These are phyloP conservation scores for Lacanobia wlatinum DNA, from an alignment of 2,888 invertebrate genomes.

Conservation along the genomic window DNA sequence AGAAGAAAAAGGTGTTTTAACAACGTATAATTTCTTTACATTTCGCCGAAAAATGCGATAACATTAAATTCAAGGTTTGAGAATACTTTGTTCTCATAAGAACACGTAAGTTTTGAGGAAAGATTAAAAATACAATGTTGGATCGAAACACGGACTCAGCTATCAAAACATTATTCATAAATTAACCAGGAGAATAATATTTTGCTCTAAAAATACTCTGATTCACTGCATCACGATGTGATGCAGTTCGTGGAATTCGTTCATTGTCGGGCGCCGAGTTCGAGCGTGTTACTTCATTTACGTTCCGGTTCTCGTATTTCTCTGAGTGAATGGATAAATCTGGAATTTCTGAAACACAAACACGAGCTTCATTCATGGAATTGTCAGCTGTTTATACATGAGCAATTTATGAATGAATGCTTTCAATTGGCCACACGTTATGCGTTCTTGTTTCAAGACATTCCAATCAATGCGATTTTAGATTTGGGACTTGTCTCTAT, in stretches of 20 bases:
- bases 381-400: not conserved
- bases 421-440: not conserved
- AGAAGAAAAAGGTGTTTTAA: not conserved
- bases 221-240: not conserved
- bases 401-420: slow-evolving; percentile 29
- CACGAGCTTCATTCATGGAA: slow-evolving; percentile 17
- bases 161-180: too few relatives aligned
- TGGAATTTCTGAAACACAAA: not conserved
- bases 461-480: not conserved
- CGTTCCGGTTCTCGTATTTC: not conserved
- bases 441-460: not conserved
- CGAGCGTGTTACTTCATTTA: not conserved
- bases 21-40: not conserved
- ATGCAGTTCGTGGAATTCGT: slow-evolving; percentile 13
- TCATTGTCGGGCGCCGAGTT: slow-evolving; percentile 14
- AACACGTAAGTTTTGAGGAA: too few relatives aligned
- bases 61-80: not conserved
- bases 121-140: too few relatives aligned
- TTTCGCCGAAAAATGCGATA: not conserved
- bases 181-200: not conserved
- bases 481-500: not conserved
- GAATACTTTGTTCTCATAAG: too few relatives aligned
- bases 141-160: too few relatives aligned
- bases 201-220: not conserved
- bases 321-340: not conserved